phyloP scores from a whole-genome alignment of 2,797 vertebrate species.

The Rallus crepitans region DNA sequence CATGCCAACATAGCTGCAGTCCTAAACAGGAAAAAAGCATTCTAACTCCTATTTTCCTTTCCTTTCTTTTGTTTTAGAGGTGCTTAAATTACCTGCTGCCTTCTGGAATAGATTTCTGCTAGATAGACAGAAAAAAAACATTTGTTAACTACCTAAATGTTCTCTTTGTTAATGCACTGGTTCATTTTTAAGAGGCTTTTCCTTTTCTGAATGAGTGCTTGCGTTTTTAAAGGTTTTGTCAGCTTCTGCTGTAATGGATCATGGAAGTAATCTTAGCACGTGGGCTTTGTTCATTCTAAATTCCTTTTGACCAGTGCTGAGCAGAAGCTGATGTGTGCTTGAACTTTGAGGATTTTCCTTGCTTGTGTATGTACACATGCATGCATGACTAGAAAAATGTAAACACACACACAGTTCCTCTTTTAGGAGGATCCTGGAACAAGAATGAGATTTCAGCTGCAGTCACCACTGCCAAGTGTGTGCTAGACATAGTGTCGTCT shows the following conservation, averaged over 20 bases:
- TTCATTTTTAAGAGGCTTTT: background rate
- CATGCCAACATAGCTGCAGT: background rate
- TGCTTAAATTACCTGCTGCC: background rate
- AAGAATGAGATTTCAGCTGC: background rate
- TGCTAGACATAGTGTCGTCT: background rate
- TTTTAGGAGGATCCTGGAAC: background rate
- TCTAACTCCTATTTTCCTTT: background rate
- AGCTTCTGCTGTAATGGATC: background rate
- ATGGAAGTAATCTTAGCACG: background rate
- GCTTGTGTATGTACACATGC: background rate
- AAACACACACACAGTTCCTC: rapidly evolving
- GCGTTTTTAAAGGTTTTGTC: background rate
- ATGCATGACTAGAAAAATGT: background rate
- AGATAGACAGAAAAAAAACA: background rate
- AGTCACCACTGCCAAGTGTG: background rate
- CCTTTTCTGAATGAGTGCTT: background rate
- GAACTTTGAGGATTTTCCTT: background rate
- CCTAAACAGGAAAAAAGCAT: background rate
- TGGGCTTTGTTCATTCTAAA: background rate
- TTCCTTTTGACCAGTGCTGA: background rate
- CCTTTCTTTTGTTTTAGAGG: background rate
- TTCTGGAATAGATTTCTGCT: background rate
- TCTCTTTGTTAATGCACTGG: background rate
- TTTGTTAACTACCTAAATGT: background rate
- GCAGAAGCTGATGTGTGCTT: background rate